Evolutionary conservation across 2,797 vertebrate species (phyloP).

Genomic region (Onychomys torridus): DNA sequence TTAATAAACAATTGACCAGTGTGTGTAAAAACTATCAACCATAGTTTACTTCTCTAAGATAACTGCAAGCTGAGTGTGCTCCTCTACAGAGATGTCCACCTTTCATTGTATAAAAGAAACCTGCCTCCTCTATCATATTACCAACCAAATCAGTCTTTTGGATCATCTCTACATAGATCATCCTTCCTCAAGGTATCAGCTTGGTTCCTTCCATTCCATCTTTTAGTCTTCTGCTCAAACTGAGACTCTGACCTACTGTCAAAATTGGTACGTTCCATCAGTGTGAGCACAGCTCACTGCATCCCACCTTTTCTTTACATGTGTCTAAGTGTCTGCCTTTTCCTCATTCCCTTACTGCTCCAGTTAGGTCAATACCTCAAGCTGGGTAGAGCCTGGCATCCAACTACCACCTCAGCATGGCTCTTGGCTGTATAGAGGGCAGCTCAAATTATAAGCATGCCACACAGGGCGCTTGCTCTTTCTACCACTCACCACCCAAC

Average conservation of each 20-base stretch:
- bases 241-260: background rate
- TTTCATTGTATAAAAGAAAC: background rate
- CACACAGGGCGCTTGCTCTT: background rate
- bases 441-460: background rate
- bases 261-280: background rate
- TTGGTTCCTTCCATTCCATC: background rate
- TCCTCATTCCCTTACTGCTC: background rate
- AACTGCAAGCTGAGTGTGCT: too few relatives aligned
- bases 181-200: background rate
- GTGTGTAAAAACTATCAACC: background rate
- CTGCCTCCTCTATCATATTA: background rate
- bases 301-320: too few relatives aligned
- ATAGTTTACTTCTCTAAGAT: background rate
- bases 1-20: background rate
- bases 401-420: background rate
- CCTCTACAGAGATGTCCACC: background rate
- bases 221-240: background rate
- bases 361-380: background rate
- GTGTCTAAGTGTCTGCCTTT: background rate
- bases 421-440: background rate
- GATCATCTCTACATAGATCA: background rate
- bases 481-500: background rate
- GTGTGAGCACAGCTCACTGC: background rate
- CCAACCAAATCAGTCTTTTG: background rate
- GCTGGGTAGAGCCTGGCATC: background rate